These are phyloP conservation scores for Ormia ochracea DNA, from an alignment of 2,888 invertebrate genomes.

Conservation along the genomic window DNA sequence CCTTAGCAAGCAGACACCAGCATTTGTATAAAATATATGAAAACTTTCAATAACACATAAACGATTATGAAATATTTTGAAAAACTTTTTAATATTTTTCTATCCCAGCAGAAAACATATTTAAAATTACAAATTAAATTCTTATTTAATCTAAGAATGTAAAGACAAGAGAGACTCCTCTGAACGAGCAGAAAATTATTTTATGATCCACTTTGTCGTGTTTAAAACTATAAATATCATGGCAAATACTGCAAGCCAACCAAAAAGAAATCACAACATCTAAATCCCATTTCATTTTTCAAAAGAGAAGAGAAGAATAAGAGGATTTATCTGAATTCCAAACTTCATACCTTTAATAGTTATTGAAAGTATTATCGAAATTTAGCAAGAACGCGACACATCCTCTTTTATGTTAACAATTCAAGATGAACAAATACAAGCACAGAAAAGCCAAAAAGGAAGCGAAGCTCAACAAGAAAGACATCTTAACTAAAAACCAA, in stretches of 20 bases:
- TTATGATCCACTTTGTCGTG: slow-evolving; percentile 41
- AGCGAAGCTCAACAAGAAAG: background rate
- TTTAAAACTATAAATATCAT: slow-evolving; percentile 36
- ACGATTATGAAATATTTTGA: background rate
- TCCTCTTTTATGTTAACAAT: background rate
- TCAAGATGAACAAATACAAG: background rate
- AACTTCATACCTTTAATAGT: slow-evolving; percentile 56
- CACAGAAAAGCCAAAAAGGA: background rate
- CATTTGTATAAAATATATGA: background rate
- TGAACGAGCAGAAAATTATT: slow-evolving; percentile 27
- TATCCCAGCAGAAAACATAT: background rate
- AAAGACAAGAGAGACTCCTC: background rate
- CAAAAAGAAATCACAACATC: background rate
- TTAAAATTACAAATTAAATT: background rate
- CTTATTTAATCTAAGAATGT: background rate
- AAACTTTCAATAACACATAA: background rate
- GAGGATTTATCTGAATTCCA: slow-evolving; percentile 42
- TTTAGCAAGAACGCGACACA: slow-evolving; percentile 1
- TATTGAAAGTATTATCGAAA: slow-evolving; percentile 57
- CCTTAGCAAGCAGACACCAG: background rate
- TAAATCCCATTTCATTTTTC: background rate
- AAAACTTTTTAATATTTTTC: background rate
- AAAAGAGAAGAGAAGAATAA: background rate
- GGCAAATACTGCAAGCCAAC: background rate
- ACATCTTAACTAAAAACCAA: background rate